Evolutionary conservation across 2,797 vertebrate species (phyloP), one percentile per base, ranked within the genome.

Genomic region (Picus viridis): DNA sequence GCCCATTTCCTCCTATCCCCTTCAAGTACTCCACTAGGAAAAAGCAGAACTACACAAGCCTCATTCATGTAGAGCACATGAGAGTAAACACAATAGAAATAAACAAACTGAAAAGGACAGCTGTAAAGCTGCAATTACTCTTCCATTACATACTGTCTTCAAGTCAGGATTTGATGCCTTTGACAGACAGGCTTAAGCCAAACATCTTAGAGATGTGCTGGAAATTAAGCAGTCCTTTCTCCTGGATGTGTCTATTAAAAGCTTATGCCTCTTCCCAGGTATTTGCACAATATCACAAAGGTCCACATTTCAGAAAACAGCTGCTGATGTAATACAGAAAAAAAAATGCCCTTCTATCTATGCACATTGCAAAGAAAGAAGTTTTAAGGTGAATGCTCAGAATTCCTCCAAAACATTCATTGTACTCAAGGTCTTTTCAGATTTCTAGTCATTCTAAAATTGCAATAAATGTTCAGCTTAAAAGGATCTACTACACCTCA

Each of bases 341-440:
- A 58, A 43, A 65, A 71, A 30, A 2, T 0, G 1, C 24, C 23
- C 64, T 4, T 26, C 0, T 23, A 81, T n/a, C 56, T 27, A 49
- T 16, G 26, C 34, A 63, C 16, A 39, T 9, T 22, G 47, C 5
- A 13, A 88, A 69, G 6, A 49, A 49, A 49, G 53, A 89, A 59
- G 14, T 5, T 90, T 58, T 53, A 71, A 36, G 2, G 5, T 49
- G 24, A 84, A 70, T 32, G 29, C 47, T 59, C 56, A 27, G 16
- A 77, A 64, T 32, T 32, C 12, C 39, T 56, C 41, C 20, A 36
- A 68, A 91, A 76, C 20, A 41, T 8, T n/a, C 12, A 56, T 0
- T 51, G 15, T 24, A 83, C 6, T 7, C 43, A 53, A 76, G 41
- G 4, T 9, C 34, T 32, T 63, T 59, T 6, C 26, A 58, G 30